These are phyloP conservation scores for Corythaixoides concolor DNA, from an alignment of 2,113 vertebrate species.

Conservation along the genomic window DNA sequence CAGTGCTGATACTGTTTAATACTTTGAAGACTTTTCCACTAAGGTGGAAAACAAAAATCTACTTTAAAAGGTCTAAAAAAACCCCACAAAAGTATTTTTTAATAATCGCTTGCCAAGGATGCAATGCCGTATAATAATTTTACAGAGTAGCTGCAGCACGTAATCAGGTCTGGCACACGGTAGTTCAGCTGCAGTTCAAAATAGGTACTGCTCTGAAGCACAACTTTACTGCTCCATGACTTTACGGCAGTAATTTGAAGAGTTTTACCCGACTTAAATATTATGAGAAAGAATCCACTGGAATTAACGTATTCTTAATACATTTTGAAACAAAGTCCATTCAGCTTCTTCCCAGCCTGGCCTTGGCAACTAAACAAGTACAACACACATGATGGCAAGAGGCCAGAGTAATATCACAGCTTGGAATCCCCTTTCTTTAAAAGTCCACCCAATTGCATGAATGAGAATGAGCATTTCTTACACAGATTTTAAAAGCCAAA, in stretches of 20 bases:
- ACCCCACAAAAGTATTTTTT: neutral
- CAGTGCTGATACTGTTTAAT: neutral
- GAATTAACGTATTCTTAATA: neutral
- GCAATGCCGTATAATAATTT: neutral
- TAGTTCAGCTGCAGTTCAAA: slow-evolving; percentile 8
- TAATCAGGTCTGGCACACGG: neutral
- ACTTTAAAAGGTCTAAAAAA: neutral
- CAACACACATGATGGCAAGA: neutral
- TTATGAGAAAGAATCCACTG: neutral
- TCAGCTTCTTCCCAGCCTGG: slow-evolving; percentile 37
- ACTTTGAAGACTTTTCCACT: neutral
- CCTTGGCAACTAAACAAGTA: neutral
- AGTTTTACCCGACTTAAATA: neutral
- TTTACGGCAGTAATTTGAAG: neutral
- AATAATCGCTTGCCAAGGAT: neutral
- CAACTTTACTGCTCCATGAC: neutral
- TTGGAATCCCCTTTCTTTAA: neutral
- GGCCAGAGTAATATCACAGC: slow-evolving; percentile 22
- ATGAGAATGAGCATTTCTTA: neutral
- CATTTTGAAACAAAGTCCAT: slow-evolving; percentile 29
- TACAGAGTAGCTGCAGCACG: neutral
- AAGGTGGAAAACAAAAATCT: neutral
- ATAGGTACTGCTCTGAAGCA: neutral
- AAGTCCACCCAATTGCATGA: neutral
- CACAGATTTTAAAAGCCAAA: slow-evolving; percentile 9